Conservation (phyloP, 2,113 vertebrate species). For the Festucalex cinctus region DNA sequence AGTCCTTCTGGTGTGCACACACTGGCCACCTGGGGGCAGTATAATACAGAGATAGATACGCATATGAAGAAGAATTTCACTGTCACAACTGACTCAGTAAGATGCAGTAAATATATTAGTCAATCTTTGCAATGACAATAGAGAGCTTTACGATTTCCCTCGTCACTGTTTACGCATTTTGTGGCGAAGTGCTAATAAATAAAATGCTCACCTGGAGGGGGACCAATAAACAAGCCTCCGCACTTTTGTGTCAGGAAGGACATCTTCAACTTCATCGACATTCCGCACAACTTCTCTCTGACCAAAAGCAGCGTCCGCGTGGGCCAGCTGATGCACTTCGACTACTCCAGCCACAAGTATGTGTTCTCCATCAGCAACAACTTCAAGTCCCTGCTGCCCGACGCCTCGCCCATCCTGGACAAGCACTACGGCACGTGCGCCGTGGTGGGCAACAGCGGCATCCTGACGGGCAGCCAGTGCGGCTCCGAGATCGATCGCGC, state of each 20-base stretch:
- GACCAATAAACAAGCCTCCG: neutral
- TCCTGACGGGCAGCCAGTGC: constrained; percentile 91
- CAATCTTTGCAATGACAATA: no score
- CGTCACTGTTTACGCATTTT: no score
- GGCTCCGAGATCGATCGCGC: constrained; percentile 89
- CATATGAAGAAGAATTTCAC: no score
- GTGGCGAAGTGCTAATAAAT: no score
- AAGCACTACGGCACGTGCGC: constrained; percentile 91
- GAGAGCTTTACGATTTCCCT: no score
- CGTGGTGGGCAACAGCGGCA: constrained; percentile 94
- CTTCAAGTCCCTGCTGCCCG: constrained; percentile 91
- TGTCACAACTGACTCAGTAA: no score
- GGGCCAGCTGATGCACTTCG: constrained; percentile 98
- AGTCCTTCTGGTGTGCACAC: no score
- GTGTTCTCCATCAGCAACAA: constrained; percentile 97
- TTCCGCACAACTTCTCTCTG: constrained; percentile 93
- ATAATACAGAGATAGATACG: no score
- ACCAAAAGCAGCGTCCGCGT: constrained; percentile 88
- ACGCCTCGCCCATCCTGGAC: constrained; percentile 85
- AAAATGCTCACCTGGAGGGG: no score
- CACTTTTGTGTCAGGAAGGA: constrained; percentile 78
- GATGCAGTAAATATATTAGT: no score
- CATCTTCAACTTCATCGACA: constrained; percentile 89
- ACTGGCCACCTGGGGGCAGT: no score
- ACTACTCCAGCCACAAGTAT: constrained; percentile 98